These are phyloP conservation scores for Sicus ferrugineus DNA, from an alignment of 2,888 invertebrate species.

Conservation along the genomic window DNA sequence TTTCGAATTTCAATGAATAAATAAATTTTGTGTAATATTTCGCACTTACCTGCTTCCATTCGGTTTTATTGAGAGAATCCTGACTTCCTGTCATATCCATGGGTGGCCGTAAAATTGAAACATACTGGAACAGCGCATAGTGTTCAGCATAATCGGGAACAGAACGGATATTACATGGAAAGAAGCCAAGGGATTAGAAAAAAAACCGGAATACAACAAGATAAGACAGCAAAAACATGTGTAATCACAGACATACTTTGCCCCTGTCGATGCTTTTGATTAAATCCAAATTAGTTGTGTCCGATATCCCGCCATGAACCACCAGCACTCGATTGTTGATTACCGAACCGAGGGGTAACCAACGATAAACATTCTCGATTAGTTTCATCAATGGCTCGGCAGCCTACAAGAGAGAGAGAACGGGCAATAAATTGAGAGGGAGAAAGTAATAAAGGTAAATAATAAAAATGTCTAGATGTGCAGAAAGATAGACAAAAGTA, in stretches of 20 bases:
- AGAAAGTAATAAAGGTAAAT: conserved; percentile 8
- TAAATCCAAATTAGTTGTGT: conserved; percentile 83
- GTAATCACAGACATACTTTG: conserved; percentile 69
- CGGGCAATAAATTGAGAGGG: neutral
- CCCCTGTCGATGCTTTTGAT: conserved; percentile 83
- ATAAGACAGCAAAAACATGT: neutral
- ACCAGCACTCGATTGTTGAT: conserved; percentile 90
- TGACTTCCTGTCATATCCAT: conserved; percentile 73
- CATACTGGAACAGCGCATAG: conserved; percentile 70
- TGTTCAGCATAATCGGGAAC: neutral
- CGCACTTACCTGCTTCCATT: conserved; percentile 86
- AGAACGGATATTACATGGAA: neutral
- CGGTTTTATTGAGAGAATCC: conserved; percentile 80
- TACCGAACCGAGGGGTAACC: conserved; percentile 90
- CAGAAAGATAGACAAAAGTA: too few species aligned
- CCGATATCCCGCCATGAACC: conserved; percentile 92
- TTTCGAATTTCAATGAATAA: too few species aligned
- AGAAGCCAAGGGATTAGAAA: neutral
- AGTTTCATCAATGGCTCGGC: conserved; percentile 79
- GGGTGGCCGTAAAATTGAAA: conserved; percentile 85
- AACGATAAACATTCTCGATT: conserved; percentile 89
- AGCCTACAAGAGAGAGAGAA: conserved; percentile 69
- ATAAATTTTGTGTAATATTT: too few species aligned
- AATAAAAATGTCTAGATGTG: too few species aligned
- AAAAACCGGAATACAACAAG: neutral